Evolutionary conservation across 2,113 vertebrate genomes (phyloP).

Genomic region (Atlantisia rogersi): DNA sequence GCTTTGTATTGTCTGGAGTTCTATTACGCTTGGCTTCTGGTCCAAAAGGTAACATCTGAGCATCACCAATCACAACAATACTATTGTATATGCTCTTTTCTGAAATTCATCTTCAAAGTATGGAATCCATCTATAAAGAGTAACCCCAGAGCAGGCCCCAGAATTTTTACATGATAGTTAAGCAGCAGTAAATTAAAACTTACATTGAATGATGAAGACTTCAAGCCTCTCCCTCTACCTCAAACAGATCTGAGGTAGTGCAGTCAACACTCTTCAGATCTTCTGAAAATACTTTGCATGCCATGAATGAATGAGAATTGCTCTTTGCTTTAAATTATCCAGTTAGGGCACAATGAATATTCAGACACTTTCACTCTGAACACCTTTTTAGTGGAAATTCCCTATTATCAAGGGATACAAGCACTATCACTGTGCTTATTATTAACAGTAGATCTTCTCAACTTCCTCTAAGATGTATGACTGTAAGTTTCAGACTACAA

Average conservation of each 20-base stretch:
- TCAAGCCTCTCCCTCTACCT: neutral
- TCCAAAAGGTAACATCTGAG: neutral
- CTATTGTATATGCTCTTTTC: neutral
- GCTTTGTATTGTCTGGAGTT: neutral
- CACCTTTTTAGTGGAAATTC: neutral
- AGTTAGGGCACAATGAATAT: neutral
- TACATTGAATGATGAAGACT: neutral
- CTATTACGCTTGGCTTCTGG: neutral
- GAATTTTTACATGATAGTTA: neutral
- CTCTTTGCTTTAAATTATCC: neutral
- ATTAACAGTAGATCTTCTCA: neutral
- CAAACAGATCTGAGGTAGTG: neutral
- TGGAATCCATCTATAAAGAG: neutral
- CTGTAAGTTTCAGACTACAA: neutral
- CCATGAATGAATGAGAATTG: neutral
- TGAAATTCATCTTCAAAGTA: neutral
- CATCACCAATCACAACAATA: neutral
- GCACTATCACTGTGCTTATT: neutral
- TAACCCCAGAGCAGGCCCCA: neutral
- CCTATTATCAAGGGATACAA: neutral
- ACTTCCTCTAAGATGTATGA: neutral
- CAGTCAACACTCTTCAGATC: neutral
- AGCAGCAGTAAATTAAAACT: neutral
- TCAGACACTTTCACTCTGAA: neutral
- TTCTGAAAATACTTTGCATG: neutral